Evolutionary conservation across 35 echinoderm and acorn worm species (phyloP).

Genomic region (Patiria miniata): DNA sequence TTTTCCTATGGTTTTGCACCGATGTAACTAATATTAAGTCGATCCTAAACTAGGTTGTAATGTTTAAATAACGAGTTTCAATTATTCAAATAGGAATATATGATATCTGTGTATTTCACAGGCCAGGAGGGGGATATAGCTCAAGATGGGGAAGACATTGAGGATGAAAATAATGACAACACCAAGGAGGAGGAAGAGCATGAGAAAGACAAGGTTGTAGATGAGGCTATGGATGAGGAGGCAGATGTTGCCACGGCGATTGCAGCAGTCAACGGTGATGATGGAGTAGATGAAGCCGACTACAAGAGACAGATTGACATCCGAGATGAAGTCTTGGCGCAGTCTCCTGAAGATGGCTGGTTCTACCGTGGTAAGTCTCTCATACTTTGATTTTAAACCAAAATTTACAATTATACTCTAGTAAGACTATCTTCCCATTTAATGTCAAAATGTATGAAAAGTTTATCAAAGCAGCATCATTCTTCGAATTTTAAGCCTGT

Average conservation of each 20-base stretch:
- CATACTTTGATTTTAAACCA: too few relatives aligned
- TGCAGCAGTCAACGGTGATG: constrained; percentile 10
- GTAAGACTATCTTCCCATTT: too few relatives aligned
- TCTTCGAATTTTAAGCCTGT: too few relatives aligned
- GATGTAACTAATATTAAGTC: too few relatives aligned
- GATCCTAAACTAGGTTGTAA: too few relatives aligned
- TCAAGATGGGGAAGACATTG: background rate
- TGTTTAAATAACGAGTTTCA: too few relatives aligned
- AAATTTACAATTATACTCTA: too few relatives aligned
- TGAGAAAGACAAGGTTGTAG: background rate
- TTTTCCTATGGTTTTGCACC: too few relatives aligned
- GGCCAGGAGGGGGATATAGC: background rate
- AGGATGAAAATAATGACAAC: background rate
- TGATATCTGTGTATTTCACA: background rate
- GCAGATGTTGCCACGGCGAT: constrained; percentile 10
- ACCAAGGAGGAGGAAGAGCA: constrained; percentile 28
- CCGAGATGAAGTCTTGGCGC: constrained; percentile 85
- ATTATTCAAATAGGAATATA: background rate
- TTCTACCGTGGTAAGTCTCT: constrained; percentile 78
- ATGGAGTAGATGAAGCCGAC: constrained; percentile 24
- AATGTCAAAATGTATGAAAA: background rate
- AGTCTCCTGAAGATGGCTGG: constrained; percentile 83
- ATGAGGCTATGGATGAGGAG: constrained; percentile 35
- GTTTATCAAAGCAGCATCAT: background rate
- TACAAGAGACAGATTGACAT: constrained; percentile 22